A percentile compares a stretch with the other conserved stretches of the same genome.
phyloP scores from a whole-genome alignment of 2,797 vertebrate species.

The Pempheris klunzingeri region DNA sequence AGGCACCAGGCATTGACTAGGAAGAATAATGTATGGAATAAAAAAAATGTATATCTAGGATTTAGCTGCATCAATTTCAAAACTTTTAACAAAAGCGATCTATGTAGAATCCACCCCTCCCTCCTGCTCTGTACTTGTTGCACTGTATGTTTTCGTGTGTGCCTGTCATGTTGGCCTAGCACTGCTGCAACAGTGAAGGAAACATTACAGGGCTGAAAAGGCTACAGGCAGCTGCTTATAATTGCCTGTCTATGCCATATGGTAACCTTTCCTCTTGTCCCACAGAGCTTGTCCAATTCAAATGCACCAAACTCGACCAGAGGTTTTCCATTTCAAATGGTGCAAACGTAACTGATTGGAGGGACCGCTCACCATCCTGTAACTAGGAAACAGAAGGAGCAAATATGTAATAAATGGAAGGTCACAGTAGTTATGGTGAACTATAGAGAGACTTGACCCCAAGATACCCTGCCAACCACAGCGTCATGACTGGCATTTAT shows the following conservation, averaged over 20 bases:
- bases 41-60: not conserved
- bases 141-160: constrained; percentile 3
- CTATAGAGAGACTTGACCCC: constrained; percentile 34
- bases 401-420: constrained; percentile 5
- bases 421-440: constrained; percentile 12
- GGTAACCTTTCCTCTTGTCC: constrained; percentile 30
- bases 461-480: not conserved
- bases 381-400: constrained; percentile 24
- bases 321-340: constrained; percentile 45
- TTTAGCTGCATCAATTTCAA: not conserved
- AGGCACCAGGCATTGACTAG: too few species aligned
- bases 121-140: constrained; percentile 25
- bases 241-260: constrained; percentile 62
- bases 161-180: constrained; percentile 11
- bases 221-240: constrained; percentile 55
- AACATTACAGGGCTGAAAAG: constrained; percentile 43
- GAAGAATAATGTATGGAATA: not conserved
- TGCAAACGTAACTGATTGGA: constrained; percentile 33
- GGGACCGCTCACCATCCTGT: not conserved
- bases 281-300: constrained; percentile 36
- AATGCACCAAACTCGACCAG: constrained; percentile 31
- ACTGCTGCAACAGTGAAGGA: constrained; percentile 34
- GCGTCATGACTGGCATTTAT: constrained; percentile 62
- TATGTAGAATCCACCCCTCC: not conserved
- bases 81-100: not conserved